Base-by-base conservation (phyloP, 2,888 invertebrate species). In the Limnephilus marmoratus region DNA sequence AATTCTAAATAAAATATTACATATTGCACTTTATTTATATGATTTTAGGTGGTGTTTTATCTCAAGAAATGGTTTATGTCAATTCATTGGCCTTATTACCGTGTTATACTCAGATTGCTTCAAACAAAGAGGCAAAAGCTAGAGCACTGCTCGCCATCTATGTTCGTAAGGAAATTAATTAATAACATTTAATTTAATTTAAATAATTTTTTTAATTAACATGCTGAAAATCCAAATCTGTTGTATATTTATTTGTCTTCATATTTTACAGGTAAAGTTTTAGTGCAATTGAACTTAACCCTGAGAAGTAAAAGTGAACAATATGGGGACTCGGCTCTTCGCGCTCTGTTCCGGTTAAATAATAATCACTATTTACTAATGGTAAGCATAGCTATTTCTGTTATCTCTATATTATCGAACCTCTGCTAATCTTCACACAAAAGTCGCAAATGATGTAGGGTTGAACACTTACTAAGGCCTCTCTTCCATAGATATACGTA, bases 311-410 rank as follows among this genome's bases (percentile, higher is more conserved):
- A 99, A 96, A 98, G 99, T 95, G 99, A 99, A 94, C 97, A 98
- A 93, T 99, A 99, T 94, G 97, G 97, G 81, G 99, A 99, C 95
- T 96, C 96, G 85, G 98, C 98, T 5, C 96, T 99, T 29, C 98
- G 98, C 94, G 98, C 99, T 12, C 97, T 99, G 91, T 99, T 99
- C 95, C 97, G 99, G 93, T 96, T 99, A 85, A 99, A 99, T 95
- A 99, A 99, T 95, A 98, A 98, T 94, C 98, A 99, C 95, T 99
- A 99, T 94, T 97, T 99, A 93, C 96, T 99, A n/a, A 99, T 96
- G 95, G 96, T 96, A 94, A 85, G 91, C 31, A 90, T 9, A n/a
- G n/a, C n/a, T 9, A 68, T 68, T 9, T 24, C 24, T 68, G 24
- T 82, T 85, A 41, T 31, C 82, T 34, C 82, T 82, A 31, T 0